These are phyloP conservation scores for Agapornis canus DNA, from an alignment of 2,797 vertebrate genomes.

Conservation along the genomic window DNA sequence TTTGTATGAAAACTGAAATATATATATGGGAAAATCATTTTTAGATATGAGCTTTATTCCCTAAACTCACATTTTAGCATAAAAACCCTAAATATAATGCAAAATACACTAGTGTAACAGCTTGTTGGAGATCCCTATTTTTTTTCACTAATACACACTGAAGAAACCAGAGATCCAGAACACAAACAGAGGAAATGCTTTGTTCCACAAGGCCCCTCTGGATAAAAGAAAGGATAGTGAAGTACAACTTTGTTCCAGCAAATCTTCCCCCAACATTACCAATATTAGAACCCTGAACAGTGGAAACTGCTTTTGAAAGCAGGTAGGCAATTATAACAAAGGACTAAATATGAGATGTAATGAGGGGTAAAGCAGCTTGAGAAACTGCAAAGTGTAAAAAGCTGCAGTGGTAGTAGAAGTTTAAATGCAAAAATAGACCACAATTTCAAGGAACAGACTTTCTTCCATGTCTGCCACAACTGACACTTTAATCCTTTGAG, in stretches of 20 bases:
- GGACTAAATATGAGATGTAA: neutral
- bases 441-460: neutral
- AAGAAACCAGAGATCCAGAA: neutral
- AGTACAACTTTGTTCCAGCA: neutral
- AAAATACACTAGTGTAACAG: neutral
- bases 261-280: neutral
- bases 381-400: neutral
- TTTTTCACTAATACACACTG: neutral
- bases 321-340: neutral
- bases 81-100: neutral
- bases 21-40: neutral
- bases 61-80: neutral
- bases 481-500: neutral
- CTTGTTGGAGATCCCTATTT: neutral
- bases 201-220: neutral
- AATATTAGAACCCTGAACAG: neutral
- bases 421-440: neutral
- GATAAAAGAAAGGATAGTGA: neutral
- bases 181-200: neutral
- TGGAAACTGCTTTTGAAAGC: neutral
- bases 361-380: neutral
- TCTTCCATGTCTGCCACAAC: neutral
- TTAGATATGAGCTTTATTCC: neutral
- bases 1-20: neutral
- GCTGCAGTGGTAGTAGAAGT: neutral